Evolutionary conservation across 2,888 invertebrate genomes (phyloP).

Genomic region (Hedychridium roseum): DNA sequence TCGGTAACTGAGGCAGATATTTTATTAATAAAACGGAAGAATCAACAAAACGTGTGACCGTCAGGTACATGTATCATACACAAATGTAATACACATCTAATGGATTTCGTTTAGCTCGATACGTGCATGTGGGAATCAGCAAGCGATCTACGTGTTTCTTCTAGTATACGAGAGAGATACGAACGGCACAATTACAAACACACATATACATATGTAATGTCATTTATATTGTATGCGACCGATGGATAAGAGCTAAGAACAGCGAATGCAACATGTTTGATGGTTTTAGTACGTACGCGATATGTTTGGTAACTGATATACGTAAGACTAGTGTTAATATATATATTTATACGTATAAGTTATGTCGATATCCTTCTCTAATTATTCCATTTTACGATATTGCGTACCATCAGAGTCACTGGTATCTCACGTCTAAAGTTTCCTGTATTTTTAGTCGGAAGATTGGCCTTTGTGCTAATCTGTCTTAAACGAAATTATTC

Average conservation of each 20-base stretch:
- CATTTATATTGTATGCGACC: conserved; percentile 17
- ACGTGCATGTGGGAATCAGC: too few relatives aligned
- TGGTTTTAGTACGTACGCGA: conserved; percentile 38
- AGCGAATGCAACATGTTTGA: conserved; percentile 19
- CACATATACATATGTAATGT: conserved; percentile 16
- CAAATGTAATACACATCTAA: conserved; percentile 22
- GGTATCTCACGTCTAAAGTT: not conserved
- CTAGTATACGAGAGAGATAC: too few relatives aligned
- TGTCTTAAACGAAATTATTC: too few relatives aligned
- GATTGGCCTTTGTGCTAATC: too few relatives aligned
- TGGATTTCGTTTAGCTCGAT: conserved; percentile 1
- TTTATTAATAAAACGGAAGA: conserved; percentile 43
- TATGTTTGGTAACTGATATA: conserved; percentile 48
- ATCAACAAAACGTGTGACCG: conserved; percentile 45
- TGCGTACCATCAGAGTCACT: not conserved
- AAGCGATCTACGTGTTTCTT: too few relatives aligned
- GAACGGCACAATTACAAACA: conserved; percentile 11
- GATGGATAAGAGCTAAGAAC: conserved; percentile 18
- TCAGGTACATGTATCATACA: conserved; percentile 47
- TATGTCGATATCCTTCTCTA: not conserved
- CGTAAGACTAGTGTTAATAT: conserved; percentile 50
- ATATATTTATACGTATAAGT: not conserved
- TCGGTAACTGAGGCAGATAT: too few relatives aligned
- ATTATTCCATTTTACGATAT: not conserved
- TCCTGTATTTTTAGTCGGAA: too few relatives aligned